phyloP scores from a whole-genome alignment of 2,888 invertebrate species.

The Phortica magna region DNA sequence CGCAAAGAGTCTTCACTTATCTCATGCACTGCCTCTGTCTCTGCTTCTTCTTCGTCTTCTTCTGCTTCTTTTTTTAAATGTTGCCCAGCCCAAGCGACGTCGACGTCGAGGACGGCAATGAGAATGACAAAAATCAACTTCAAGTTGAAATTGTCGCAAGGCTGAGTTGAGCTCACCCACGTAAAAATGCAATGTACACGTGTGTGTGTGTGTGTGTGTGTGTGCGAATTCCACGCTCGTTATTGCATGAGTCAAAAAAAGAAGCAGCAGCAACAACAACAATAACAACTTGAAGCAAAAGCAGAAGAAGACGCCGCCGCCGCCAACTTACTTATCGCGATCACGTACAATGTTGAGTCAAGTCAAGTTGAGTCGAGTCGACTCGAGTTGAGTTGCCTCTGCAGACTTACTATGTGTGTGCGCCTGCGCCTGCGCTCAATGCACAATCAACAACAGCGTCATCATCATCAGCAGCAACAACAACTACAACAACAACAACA shows the following conservation, averaged over 20 bases:
- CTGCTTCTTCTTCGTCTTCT: no score
- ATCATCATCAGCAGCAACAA: conserved; percentile 26
- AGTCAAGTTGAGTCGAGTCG: no score
- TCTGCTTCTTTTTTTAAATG: neutral
- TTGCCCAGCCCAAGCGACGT: conserved; percentile 4
- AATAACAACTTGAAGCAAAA: conserved; percentile 1
- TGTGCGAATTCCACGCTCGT: neutral
- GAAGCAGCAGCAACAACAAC: conserved; percentile 21
- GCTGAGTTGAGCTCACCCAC: conserved; percentile 29
- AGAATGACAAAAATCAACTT: conserved; percentile 9
- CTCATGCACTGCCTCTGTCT: no score
- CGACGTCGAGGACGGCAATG: neutral
- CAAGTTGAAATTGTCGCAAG: conserved; percentile 24
- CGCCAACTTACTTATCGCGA: conserved; percentile 29
- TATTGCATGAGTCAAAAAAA: conserved; percentile 23
- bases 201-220: conserved; percentile 1
- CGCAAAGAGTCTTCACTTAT: neutral
- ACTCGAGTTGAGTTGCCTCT: no score
- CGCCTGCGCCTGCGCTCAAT: conserved; percentile 42
- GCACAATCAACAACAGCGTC: conserved; percentile 29
- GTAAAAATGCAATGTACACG: neutral
- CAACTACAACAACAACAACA: conserved; percentile 22
- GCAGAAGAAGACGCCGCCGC: conserved; percentile 24
- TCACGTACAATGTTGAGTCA: conserved; percentile 13
- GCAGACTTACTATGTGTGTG: neutral